phyloP scores from a whole-genome alignment of 2,797 vertebrate species.

The Erethizon dorsatum region DNA sequence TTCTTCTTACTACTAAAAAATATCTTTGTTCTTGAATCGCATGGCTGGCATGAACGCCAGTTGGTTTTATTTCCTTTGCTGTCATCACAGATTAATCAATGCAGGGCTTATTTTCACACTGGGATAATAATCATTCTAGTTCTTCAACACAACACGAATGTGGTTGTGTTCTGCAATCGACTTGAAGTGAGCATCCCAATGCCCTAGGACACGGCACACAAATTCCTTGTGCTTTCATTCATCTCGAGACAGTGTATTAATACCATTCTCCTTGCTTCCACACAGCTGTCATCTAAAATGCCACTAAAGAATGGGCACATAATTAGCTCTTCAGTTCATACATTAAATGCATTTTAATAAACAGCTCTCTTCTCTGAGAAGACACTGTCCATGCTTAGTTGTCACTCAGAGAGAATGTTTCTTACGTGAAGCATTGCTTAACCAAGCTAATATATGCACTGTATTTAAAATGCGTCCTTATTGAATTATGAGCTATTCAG shows the following conservation, averaged over 20 bases:
- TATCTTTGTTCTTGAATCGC: conserved; percentile 38
- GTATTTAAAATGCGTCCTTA: conserved; percentile 64
- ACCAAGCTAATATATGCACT: conserved; percentile 47
- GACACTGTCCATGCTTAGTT: conserved; percentile 59
- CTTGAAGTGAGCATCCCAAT: conserved; percentile 68
- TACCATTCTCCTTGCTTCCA: conserved; percentile 70
- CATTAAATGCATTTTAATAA: conserved; percentile 76
- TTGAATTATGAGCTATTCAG: conserved; percentile 67
- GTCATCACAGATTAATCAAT: conserved; percentile 69
- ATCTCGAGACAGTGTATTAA: conserved; percentile 64
- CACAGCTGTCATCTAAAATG: conserved; percentile 66
- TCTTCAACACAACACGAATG: conserved; percentile 64
- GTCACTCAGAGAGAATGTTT: conserved; percentile 56
- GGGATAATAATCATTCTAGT: conserved; percentile 67
- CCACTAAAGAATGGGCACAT: conserved; percentile 58
- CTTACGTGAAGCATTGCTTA: conserved; percentile 53
- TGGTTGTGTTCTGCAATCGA: conserved; percentile 14
- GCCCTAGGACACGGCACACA: neutral
- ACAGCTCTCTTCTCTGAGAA: conserved; percentile 62
- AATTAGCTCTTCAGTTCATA: conserved; percentile 69
- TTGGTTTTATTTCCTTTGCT: conserved; percentile 71
- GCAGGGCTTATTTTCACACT: conserved; percentile 76
- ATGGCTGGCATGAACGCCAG: neutral
- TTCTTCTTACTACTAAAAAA: conserved; percentile 74
- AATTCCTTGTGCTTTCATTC: conserved; percentile 52